Base-by-base conservation (phyloP, 64 coral and sea anemone genomes). In the Hydrozoanthus tunicans region DNA sequence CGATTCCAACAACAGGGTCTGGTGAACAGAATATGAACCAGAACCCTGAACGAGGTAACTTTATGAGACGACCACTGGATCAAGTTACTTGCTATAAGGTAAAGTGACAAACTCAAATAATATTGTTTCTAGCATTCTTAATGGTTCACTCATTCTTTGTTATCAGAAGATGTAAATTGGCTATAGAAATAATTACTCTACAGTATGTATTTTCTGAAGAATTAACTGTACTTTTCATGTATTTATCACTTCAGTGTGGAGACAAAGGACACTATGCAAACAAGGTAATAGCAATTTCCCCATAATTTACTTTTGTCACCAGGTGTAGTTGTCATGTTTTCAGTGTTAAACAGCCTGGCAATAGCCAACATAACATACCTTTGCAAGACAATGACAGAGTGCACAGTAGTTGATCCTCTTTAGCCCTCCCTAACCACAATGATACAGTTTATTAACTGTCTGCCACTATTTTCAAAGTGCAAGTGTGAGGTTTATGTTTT, bases 201-300 rank as follows among this genome's bases (percentile, higher is more conserved):
- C 32, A 43, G 32, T 43, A 43, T 43, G 32, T 43, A 43, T 43
- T 43, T 43, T 43, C 32, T 43, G 32, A 43, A 43, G 32, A 43
- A 43, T 43, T 53, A 24, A 51, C 58, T 27, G 14, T 63, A 92
- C 66, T 23, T 51, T 79, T 59, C 56, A 1, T 90, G 54, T 79
- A 24, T 51, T 79, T 62, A 86, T 91, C 12, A 64, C 17, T 94
- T 73, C 69, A 99, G 97, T 99, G 97, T 90, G 97, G 97, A 3
- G 97, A 99, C 81, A 99, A 99, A 80, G 97, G 97, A 68, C 97
- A 99, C 71, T 99, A 99, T 91, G 97, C 97, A 7, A 99, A 99
- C 85, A 99, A 99, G 92, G 97, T 99, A 77, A 64, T 11, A 89
- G 59, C 11, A 62, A 3, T 70, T 15, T 1, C 20, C 27, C 9